phyloP scores from a whole-genome alignment of 2,888 invertebrate genomes.

The Vandiemenella viatica region DNA sequence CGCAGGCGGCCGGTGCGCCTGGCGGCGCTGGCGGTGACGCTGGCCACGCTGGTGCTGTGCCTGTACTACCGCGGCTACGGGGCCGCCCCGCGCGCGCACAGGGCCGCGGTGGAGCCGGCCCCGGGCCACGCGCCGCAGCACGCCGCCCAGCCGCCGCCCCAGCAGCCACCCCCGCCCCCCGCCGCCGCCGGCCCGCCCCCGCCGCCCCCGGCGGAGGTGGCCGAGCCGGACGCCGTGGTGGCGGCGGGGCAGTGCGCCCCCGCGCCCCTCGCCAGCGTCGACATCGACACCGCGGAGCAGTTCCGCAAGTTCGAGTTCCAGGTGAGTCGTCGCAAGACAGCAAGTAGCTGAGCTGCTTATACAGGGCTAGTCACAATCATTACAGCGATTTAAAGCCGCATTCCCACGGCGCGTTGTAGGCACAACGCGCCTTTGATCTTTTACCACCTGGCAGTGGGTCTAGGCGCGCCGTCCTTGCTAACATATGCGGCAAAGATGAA shows the following conservation, averaged over 20 bases:
- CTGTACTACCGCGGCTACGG: neutral
- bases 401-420: no score
- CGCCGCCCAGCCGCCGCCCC: neutral
- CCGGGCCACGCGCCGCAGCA: neutral
- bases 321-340: no score
- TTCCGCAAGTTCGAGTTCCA: slow-evolving; percentile 70
- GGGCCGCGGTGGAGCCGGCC: neutral
- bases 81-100: neutral
- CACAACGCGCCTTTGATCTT: no score
- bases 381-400: no score
- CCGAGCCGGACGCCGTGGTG: slow-evolving; percentile 19
- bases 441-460: no score
- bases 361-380: no score
- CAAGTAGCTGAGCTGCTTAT: no score
- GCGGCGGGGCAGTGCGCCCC: slow-evolving; percentile 30
- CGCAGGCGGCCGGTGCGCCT: neutral
- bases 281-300: slow-evolving; percentile 57
- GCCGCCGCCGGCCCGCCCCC: neutral
- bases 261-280: slow-evolving; percentile 37
- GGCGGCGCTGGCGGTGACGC: slow-evolving; percentile 21
- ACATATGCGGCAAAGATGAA: no score
- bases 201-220: neutral
- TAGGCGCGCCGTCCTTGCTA: no score
- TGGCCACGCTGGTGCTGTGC: neutral
- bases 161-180: neutral